A percentile compares a stretch with the other conserved stretches of the same genome.
These are phyloP conservation scores for Pseudopodoces humilis DNA, from an alignment of 2,113 vertebrate genomes.

Conservation along the genomic window DNA sequence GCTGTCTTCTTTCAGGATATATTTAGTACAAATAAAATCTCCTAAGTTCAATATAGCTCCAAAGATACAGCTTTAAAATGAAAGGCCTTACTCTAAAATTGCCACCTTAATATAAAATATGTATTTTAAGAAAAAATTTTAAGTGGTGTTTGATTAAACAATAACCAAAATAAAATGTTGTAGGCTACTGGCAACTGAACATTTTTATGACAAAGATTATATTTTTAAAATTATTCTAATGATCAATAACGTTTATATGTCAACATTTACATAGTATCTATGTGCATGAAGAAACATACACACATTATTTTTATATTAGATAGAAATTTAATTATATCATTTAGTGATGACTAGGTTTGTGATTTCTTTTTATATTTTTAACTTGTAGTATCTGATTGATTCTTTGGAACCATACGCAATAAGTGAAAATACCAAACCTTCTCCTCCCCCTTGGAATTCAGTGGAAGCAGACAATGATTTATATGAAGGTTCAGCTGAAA, in stretches of 20 bases:
- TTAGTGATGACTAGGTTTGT: neutral
- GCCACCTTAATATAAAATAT: neutral
- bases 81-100: neutral
- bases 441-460: neutral
- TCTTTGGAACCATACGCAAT: slow-evolving; percentile 58
- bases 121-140: neutral
- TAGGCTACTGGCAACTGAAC: neutral
- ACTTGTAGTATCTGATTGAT: slow-evolving; percentile 74
- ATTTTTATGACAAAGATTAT: neutral
- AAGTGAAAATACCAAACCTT: slow-evolving; percentile 33
- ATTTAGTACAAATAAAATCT: neutral
- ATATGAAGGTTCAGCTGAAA: slow-evolving; percentile 81
- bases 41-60: neutral
- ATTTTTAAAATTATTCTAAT: neutral
- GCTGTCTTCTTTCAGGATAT: neutral
- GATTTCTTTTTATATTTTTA: slow-evolving; percentile 24
- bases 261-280: neutral
- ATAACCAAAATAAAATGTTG: neutral
- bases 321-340: neutral
- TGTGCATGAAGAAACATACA: neutral
- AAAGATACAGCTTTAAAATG: neutral
- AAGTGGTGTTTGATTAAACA: neutral
- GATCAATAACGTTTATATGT: neutral
- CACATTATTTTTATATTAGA: neutral
- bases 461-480: slow-evolving; percentile 58